Evolutionary conservation across 2,113 vertebrate species (phyloP), one percentile per base, ranked within the genome.

Genomic region (Anthoscopus minutus): DNA sequence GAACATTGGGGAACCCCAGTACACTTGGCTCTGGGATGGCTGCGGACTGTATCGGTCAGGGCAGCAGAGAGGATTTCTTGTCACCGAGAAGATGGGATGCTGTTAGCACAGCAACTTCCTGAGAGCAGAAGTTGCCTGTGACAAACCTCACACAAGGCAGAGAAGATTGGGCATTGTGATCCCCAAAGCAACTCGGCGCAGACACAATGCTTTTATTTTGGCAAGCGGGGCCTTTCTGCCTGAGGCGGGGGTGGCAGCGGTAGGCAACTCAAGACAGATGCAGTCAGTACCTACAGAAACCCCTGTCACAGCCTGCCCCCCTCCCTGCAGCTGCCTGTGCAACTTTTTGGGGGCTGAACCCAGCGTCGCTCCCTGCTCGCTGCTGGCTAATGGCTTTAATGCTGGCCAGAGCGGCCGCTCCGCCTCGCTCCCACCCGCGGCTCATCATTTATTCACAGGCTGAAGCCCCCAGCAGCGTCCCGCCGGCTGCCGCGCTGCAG

Each of bases 401-500:
- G 96, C 96, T 86, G 82, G 95, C 76, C 57, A 38, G 86, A 93
- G 91, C n/a, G 45, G 85, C 89, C 17, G 73, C 82, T 61, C 94
- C 73, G 94, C 92, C 58, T 76, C 81, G 77, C 94, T 92, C 81
- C 60, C 94, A 81, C 76, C 92, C 86, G 93, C 33, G 17, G 95
- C 95, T 97, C 97, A 97, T 98, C 95, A 94, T 90, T 98, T 97
- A 97, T 97, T 97, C 93, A 96, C 22, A 38, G 92, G 92, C 95
- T 82, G 80, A 57, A 92, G 82, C 83, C 96, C 96, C 94, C 94
- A 80, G 97, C 94, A 70, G 97, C 77, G 81, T 88, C 97, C 97
- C 25, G 93, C 97, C 80, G 97, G 94, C 90, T 87, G 27, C 96
- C 96, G 82, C 96, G 0, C 97, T 11, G 96, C 33, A 6, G 97